Base-by-base conservation (phyloP, 2,888 invertebrate species). In the Ichneumon xanthorius region DNA sequence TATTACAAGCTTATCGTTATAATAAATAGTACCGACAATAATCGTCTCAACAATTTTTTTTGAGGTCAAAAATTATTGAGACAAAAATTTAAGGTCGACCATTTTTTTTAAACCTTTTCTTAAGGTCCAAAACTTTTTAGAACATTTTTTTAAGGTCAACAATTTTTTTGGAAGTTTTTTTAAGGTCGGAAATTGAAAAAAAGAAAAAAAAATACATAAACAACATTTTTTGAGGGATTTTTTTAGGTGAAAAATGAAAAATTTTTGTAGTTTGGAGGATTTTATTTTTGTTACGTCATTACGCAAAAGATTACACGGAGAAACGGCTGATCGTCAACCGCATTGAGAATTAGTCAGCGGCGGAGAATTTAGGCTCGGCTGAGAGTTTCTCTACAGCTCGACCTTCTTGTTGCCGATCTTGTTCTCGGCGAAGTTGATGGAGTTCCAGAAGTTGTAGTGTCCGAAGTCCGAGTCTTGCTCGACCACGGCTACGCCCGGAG, bases 401-500 rank as follows among this genome's bases (percentile, higher is more conserved):
- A 85, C 78, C 63, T 84, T 86, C 61, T 65, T 45, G 6, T 82
- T 95, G 80, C 95, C 94, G 87, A 94, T 94, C 88, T 95, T 95
- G 90, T 96, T 96, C 91, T 96, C 96, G 33, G 94, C 90, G 50
- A 96, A 95, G 0, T 95, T 95, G 0, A 96, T 94, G 9, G 94
- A 94, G 88, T 95, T 94, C 96, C 96, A 96, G 93, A 96, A 96
- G 53, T 95, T 90, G 40, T 94, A 94, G 33, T 96, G 94, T 0
- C 96, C 96, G 83, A 96, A 94, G 80, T 92, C 93, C 4, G 92
- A 90, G 80, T 94, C 94, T 7, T 68, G 33, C 26, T 85, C 82
- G 94, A 96, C 95, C 53, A 92, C 89, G 30, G 93, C 88, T 61
- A 94, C 92, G 9, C 92, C 93, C 0, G 96, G 95, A 0, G 95